These are phyloP conservation scores for Vollenhovia emeryi DNA, from an alignment of 1,140 invertebrate species.

Conservation along the genomic window DNA sequence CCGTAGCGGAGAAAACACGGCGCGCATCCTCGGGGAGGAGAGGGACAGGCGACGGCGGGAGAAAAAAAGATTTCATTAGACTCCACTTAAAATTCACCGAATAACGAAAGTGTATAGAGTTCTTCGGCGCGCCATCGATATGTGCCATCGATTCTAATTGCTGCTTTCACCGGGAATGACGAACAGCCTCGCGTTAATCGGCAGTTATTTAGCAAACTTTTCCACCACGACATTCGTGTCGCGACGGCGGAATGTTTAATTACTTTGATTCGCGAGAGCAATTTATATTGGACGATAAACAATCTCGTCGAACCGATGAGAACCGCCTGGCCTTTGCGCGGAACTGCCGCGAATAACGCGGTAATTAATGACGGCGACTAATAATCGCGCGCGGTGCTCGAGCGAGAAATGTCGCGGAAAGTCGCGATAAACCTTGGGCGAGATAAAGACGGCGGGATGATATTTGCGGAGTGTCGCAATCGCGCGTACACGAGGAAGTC, in stretches of 20 bases:
- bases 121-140: neutral
- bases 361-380: constrained; percentile 19
- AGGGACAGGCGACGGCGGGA: neutral
- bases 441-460: neutral
- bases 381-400: neutral
- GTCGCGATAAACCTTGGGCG: neutral
- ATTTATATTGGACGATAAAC: constrained; percentile 14
- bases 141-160: neutral
- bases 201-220: neutral
- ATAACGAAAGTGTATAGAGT: neutral
- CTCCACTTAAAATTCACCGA: constrained; percentile 16
- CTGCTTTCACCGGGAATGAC: constrained; percentile 3
- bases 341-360: neutral
- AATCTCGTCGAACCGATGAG: neutral
- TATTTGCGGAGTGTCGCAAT: constrained; percentile 1
- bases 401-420: neutral
- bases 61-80: neutral
- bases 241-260: constrained; percentile 1
- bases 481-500: neutral
- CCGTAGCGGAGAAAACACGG: neutral
- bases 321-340: constrained; percentile 20
- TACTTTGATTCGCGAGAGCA: neutral
- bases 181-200: neutral
- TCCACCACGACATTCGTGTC: neutral
- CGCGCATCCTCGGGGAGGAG: neutral